phyloP scores from a whole-genome alignment of 2,113 vertebrate species.

The Gila orcuttii region DNA sequence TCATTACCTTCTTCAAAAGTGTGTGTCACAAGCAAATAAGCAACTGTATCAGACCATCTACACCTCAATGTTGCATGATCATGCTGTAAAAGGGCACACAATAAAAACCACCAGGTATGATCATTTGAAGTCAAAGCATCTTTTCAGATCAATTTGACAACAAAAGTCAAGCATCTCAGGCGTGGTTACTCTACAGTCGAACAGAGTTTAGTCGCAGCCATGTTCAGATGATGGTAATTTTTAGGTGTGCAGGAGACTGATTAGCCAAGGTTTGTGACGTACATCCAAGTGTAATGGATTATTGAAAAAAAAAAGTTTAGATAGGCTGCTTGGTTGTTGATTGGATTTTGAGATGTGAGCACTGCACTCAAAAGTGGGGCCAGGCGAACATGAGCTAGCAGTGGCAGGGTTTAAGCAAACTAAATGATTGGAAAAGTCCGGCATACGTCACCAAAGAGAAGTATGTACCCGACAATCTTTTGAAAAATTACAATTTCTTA shows the following conservation, averaged over 20 bases:
- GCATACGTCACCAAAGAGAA: neutral
- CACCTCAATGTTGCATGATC: constrained; percentile 33
- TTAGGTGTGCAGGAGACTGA: neutral
- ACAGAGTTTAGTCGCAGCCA: neutral
- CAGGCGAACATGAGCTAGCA: neutral
- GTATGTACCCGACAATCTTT: neutral
- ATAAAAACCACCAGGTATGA: constrained; percentile 50
- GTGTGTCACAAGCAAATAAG: constrained; percentile 41
- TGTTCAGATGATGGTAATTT: neutral
- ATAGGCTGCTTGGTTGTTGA: neutral
- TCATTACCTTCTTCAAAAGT: constrained; percentile 42
- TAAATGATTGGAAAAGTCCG: neutral
- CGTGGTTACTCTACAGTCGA: neutral
- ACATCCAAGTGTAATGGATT: neutral
- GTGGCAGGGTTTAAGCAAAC: neutral
- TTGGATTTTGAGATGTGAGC: neutral
- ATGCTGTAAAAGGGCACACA: constrained; percentile 40
- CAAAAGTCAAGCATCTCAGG: constrained; percentile 21
- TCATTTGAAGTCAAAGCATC: constrained; percentile 40
- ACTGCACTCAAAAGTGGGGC: neutral
- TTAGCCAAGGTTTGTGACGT: neutral
- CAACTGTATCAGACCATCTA: constrained; percentile 45
- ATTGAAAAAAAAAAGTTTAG: neutral
- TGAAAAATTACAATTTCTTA: neutral
- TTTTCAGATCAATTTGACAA: constrained; percentile 49